Conservation (phyloP, 2,888 invertebrate species). For the Euplagia quadripunctaria region DNA sequence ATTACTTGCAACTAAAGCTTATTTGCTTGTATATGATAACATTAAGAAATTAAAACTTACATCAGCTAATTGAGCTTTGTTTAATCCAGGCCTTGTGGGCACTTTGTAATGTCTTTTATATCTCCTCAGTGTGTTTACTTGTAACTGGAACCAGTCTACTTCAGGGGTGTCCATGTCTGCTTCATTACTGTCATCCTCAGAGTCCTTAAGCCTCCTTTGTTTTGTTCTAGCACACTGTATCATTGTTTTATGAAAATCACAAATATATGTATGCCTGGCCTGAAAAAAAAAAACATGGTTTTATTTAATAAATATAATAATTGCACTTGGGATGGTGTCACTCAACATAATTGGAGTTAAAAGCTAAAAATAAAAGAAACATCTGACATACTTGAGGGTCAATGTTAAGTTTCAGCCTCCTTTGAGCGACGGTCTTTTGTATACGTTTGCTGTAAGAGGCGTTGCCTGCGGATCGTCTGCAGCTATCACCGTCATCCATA, state of each 20-base stretch:
- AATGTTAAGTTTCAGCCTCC: conserved; percentile 95
- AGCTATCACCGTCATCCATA: conserved; percentile 95
- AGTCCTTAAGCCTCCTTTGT: conserved; percentile 94
- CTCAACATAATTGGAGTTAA: conserved; percentile 16
- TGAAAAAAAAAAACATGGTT: conserved; percentile 69
- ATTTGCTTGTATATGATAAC: neutral
- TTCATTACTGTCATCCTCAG: conserved; percentile 97
- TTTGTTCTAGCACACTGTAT: conserved; percentile 98
- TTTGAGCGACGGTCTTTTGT: conserved; percentile 97
- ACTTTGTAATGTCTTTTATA: conserved; percentile 98
- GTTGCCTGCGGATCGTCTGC: conserved; percentile 95
- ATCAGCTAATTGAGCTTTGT: conserved; percentile 98
- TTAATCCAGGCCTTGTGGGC: conserved; percentile 95
- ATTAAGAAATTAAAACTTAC: conserved; percentile 86
- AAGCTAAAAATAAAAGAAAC: conserved; percentile 27
- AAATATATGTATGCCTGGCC: conserved; percentile 98
- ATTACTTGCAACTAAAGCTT: neutral
- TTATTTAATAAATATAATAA: conserved; percentile 29
- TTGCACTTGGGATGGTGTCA: conserved; percentile 14
- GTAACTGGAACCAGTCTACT: conserved; percentile 97
- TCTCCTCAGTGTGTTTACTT: conserved; percentile 96
- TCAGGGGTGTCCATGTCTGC: conserved; percentile 97
- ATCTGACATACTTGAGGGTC: conserved; percentile 87
- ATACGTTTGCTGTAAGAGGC: conserved; percentile 99
- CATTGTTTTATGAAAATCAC: conserved; percentile 98